Base-by-base conservation (phyloP, 2,797 vertebrate genomes). In the Limnodromus scolopaceus region DNA sequence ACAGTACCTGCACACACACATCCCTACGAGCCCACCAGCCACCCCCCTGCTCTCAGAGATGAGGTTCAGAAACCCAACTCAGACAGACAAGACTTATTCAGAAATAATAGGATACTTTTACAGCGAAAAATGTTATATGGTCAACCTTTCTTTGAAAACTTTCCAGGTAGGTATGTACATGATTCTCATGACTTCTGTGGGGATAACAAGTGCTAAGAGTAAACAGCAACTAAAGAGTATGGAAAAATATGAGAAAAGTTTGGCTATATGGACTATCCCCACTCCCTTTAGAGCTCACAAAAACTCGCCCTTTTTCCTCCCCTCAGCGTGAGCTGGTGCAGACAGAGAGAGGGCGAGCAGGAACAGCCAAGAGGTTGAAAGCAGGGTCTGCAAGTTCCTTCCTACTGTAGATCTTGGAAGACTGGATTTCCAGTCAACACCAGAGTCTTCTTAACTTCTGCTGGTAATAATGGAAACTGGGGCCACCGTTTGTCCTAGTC, bases 401-500 rank as follows among this genome's bases (percentile, higher is more conserved):
- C 96, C 92, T 75, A 89, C 63, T 69, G 79, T 30, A 72, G 94
- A 66, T 87, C 64, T 43, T 12, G 82, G 94, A 55, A 87, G 93
- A 87, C 94, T 48, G 51, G 90, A 80, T 83, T 89, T 96, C 96
- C 97, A 97, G 95, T 66, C 96, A 51, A 80, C 74, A 85, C 48
- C 82, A 89, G 85, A 78, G 77, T 93, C 95, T 58, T 96, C 97
- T 96, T 91, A 32, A 32, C 87, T 96, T 95, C 97, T 97, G 97
- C 96, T 97, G 97, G 97, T 92, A 92, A 61, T 39, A 85, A 88
- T 10, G 93, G 97, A 94, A 95, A 91, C 71, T 32, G 80, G 92
- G 82, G 87, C 89, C 84, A n/a, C 5, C 60, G 14, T 38, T 79
- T 74, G 84, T 74, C 75, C 98, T 99, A 99, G 98, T 99, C 99